Base-by-base conservation (phyloP, 2,888 invertebrate genomes). In the Drosophila buzzatii region DNA sequence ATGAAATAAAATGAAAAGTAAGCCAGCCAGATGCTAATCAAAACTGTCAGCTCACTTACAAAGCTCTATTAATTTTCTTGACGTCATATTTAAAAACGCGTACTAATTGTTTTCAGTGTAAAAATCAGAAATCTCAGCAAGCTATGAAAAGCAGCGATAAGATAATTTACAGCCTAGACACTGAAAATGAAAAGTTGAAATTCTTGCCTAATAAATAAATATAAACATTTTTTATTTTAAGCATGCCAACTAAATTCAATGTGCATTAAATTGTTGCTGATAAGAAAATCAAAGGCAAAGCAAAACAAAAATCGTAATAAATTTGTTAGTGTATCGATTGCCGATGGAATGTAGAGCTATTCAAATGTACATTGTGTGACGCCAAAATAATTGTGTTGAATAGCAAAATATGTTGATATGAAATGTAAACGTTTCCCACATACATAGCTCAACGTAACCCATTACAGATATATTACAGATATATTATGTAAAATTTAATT, bases 191-290 rank as follows among this genome's bases (percentile, higher is more conserved):
- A 52, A 56, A 62, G 27, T 6, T 12, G n/a, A 41, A 58, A 41
- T 53, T 64, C 52, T 60, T 57, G 53, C 49, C 60, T 14, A 51
- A 33, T 18, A 45, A 69, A 61, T 68, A 73, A 64, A 64, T 63
- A 77, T 20, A 45, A 1, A 8, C 3, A 10, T 27, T 58, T 53
- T 16, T 12, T n/a, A n/a, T 41, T 49, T 56, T 27, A 56, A 52
- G 60, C 51, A 12, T 51, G 75, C 41, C 81, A 81, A 8, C 49
- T 35, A 70, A 77, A 78, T 77, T 69, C 86, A 84, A 78, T 73
- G 68, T 79, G 76, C 53, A 52, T 81, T 85, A 65, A 76, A 52
- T 60, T 67, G 35, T 72, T 62, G 39, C 23, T 58, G 81, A 86
- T 81, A 81, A 78, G 42, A 3, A n/a, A 20, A 16, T 2, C 37